Evolutionary conservation across 2,888 invertebrate species (phyloP).

Genomic region (Bombylius discolor): DNA sequence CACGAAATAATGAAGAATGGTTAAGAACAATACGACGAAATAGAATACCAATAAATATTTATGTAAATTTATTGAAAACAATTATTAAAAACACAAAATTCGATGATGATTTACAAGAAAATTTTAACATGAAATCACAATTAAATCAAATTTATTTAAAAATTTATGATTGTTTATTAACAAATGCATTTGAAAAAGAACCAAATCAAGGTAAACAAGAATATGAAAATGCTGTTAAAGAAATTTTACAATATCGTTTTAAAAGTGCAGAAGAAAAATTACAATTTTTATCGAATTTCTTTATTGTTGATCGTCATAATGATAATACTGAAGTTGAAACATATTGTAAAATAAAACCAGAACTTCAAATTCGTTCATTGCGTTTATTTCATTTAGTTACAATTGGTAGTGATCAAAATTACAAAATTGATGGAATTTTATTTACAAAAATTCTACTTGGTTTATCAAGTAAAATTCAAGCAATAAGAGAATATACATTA

Average conservation of each 20-base stretch:
- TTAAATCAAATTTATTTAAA: constrained; percentile 16
- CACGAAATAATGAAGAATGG: constrained; percentile 22
- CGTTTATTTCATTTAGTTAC: constrained; percentile 24
- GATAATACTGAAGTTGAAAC: constrained; percentile 20
- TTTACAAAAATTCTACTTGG: constrained; percentile 36
- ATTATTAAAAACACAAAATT: constrained; percentile 40
- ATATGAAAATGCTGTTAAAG: constrained; percentile 28
- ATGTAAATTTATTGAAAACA: constrained; percentile 41
- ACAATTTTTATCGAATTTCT: constrained; percentile 45
- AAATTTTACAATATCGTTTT: constrained; percentile 28
- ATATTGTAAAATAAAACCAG: constrained; percentile 9
- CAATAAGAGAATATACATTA: constrained; percentile 44
- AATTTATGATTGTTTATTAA: constrained; percentile 20
- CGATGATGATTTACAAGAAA: constrained; percentile 20
- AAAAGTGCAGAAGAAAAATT: constrained; percentile 35
- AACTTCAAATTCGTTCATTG: constrained; percentile 42
- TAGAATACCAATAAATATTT: constrained; percentile 43
- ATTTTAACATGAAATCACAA: not conserved
- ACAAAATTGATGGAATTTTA: constrained; percentile 16
- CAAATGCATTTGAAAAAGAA: constrained; percentile 14
- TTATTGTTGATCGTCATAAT: constrained; percentile 26
- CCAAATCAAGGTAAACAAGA: constrained; percentile 15
- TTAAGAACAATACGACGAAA: constrained; percentile 34
- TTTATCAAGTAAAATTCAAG: constrained; percentile 41
- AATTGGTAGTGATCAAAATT: constrained; percentile 12